Evolutionary conservation across 1,140 invertebrate genomes (phyloP).

Genomic region (Rhyacophila brunnea): DNA sequence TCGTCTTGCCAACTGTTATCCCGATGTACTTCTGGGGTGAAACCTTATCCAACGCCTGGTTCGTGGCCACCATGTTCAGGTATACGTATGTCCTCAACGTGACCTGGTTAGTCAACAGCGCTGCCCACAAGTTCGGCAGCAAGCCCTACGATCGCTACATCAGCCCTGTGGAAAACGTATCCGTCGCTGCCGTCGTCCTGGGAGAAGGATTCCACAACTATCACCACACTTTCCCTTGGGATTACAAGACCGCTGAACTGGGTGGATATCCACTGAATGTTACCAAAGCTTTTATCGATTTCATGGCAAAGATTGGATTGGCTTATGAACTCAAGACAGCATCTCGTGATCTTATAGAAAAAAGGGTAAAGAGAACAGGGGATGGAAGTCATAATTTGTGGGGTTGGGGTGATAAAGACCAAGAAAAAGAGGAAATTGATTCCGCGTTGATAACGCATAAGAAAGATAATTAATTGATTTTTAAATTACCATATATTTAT

Average conservation of each 20-base stretch:
- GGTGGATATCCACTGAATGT: constrained; percentile 80
- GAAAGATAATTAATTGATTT: too few relatives aligned
- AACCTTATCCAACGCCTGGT: constrained; percentile 73
- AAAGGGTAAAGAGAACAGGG: constrained; percentile 61
- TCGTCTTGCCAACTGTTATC: constrained; percentile 81
- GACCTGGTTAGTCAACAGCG: constrained; percentile 73
- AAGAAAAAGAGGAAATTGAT: constrained; percentile 64
- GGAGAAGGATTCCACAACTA: constrained; percentile 95
- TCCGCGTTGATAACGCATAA: constrained; percentile 43
- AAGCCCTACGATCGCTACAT: constrained; percentile 69
- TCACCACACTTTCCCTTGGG: constrained; percentile 94
- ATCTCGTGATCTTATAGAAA: constrained; percentile 56
- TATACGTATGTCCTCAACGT: constrained; percentile 60
- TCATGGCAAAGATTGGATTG: constrained; percentile 73
- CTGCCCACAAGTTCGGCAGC: constrained; percentile 67
- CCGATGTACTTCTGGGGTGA: constrained; percentile 87
- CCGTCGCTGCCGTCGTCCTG: constrained; percentile 68
- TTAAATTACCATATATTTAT: too few relatives aligned
- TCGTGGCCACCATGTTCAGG: constrained; percentile 66
- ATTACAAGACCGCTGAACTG: constrained; percentile 84
- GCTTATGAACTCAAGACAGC: constrained; percentile 75
- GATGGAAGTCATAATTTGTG: constrained; percentile 66
- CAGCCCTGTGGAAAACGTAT: constrained; percentile 70
- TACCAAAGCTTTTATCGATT: constrained; percentile 84
- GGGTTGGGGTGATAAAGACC: constrained; percentile 83